Evolutionary conservation across 2,888 invertebrate genomes (phyloP).

Genomic region (Lagria hirta): DNA sequence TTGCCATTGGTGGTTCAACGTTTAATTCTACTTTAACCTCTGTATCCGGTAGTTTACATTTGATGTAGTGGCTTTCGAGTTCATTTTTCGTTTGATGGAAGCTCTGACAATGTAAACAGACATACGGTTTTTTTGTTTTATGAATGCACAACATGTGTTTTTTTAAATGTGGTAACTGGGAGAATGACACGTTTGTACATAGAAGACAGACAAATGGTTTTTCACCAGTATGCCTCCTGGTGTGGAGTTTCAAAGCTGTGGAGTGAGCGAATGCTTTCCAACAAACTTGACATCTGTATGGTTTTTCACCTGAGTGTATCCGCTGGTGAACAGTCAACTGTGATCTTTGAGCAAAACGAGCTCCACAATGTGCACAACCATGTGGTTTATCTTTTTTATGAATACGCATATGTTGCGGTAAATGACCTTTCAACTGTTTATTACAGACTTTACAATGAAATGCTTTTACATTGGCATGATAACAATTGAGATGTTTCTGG

Average conservation of each 20-base stretch:
- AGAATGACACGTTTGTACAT: conserved; percentile 71
- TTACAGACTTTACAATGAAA: conserved; percentile 81
- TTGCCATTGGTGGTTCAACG: conserved; percentile 60
- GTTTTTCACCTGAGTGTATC: conserved; percentile 81
- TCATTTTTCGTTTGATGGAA: conserved; percentile 78
- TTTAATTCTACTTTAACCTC: conserved; percentile 29
- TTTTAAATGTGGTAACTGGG: conserved; percentile 83
- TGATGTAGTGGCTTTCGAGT: conserved; percentile 65
- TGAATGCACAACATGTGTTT: conserved; percentile 87
- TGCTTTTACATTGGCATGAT: conserved; percentile 72
- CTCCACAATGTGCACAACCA: conserved; percentile 76
- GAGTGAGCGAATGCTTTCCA: conserved; percentile 80
- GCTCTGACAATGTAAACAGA: conserved; percentile 70
- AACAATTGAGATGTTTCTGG: conserved; percentile 73
- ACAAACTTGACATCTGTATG: conserved; percentile 81
- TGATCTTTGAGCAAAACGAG: conserved; percentile 79
- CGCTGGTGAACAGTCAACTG: conserved; percentile 82
- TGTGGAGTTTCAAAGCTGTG: conserved; percentile 81
- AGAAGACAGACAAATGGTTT: conserved; percentile 75
- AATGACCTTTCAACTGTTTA: conserved; percentile 77
- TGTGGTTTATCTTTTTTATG: conserved; percentile 77
- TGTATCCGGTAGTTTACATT: conserved; percentile 54
- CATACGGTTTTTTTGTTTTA: conserved; percentile 75
- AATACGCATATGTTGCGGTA: conserved; percentile 80
- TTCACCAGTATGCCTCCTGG: conserved; percentile 81